Evolutionary conservation across 92 coral and sea anemone species (phyloP).

Genomic region (Metridium senile): DNA sequence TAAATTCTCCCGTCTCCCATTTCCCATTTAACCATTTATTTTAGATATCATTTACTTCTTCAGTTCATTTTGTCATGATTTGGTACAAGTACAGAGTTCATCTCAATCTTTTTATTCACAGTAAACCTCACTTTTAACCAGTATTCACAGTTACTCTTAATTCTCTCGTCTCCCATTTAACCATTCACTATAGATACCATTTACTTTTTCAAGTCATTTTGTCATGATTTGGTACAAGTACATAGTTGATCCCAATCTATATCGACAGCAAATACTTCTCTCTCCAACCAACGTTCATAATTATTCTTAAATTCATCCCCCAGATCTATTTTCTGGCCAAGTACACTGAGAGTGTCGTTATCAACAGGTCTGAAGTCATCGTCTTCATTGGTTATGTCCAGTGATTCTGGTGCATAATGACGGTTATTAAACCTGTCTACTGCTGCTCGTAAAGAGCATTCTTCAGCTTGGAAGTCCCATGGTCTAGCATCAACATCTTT

Average conservation of each 20-base stretch:
- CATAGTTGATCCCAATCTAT: constrained; percentile 99
- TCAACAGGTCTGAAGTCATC: constrained; percentile 76
- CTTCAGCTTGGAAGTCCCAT: constrained; percentile 99
- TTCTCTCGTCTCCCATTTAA: background rate
- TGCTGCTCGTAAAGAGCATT: constrained; percentile 86
- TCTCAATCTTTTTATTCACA: background rate
- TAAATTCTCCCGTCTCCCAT: too few species aligned
- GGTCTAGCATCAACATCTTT: constrained; percentile 95
- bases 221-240: constrained; percentile 42
- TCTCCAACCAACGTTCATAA: constrained; percentile 96
- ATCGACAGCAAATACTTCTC: constrained; percentile 93
- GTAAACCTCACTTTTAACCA: too few species aligned
- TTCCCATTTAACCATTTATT: too few species aligned
- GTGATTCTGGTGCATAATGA: constrained; percentile 71
- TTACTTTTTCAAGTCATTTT: background rate
- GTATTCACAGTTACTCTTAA: too few species aligned
- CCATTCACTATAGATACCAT: background rate
- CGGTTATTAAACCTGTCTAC: constrained; percentile 94
- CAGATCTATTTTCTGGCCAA: constrained; percentile 83
- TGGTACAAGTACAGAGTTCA: background rate
- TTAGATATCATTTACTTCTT: too few species aligned
- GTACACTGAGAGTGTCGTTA: constrained; percentile 80
- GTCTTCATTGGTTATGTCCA: constrained; percentile 40
- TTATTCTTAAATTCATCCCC: constrained; percentile 90
- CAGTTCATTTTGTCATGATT: background rate